Evolutionary conservation across 1,140 invertebrate species (phyloP).

Genomic region (Drosophila ficusphila): DNA sequence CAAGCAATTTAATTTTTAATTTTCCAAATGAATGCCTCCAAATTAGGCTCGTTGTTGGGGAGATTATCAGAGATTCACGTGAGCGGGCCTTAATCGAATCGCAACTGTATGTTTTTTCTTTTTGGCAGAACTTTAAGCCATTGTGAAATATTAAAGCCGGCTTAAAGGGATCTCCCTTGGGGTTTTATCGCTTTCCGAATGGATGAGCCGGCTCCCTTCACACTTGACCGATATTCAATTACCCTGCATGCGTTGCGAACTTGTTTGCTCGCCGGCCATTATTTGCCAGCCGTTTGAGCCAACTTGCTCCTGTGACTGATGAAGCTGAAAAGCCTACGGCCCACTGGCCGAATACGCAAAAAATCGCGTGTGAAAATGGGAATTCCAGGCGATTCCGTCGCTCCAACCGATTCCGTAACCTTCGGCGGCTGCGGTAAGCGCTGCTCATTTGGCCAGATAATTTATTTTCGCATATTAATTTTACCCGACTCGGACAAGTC

Average conservation of each 20-base stretch:
- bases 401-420: conserved; percentile 4
- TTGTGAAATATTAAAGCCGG: conserved; percentile 7
- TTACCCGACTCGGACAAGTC: conserved; percentile 52
- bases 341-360: conserved; percentile 32
- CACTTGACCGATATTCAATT: conserved; percentile 81
- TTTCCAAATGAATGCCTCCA: conserved; percentile 80
- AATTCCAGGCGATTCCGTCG: too few relatives aligned
- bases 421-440: conserved; percentile 48
- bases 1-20: conserved; percentile 83
- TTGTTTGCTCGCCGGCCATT: conserved; percentile 40
- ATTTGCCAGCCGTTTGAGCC: conserved; percentile 55
- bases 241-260: conserved; percentile 44
- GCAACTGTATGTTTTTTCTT: conserved; percentile 17
- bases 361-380: conserved; percentile 70
- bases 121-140: conserved; percentile 3
- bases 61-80: conserved; percentile 54
- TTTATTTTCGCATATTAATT: conserved; percentile 83
- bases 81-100: conserved; percentile 28
- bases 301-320: conserved; percentile 67
- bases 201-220: conserved; percentile 47
- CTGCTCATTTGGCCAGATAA: conserved; percentile 80
- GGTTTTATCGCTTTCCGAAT: conserved; percentile 76
- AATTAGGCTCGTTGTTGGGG: conserved; percentile 76
- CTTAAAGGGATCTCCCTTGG: conserved; percentile 38
- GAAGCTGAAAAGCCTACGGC: conserved; percentile 70